Base-by-base conservation (phyloP, 2,888 invertebrate genomes). In the Bugulina stolonifera region DNA sequence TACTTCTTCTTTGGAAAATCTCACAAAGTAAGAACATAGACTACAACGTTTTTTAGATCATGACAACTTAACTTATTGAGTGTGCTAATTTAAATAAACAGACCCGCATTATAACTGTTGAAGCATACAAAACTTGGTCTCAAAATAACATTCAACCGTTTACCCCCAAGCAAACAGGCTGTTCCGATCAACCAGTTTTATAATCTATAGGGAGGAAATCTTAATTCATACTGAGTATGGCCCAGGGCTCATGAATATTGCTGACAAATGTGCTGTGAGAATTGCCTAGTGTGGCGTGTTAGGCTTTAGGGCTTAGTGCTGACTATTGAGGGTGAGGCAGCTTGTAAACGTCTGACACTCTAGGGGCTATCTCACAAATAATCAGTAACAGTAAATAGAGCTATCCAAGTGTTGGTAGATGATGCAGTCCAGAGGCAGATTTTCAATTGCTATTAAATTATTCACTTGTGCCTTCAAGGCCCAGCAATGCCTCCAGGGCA, bases 1-100 rank as follows among this genome's bases (percentile, higher is more conserved):
- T 86, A 97, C 96, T 0, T 95, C 95, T 2, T 94, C 95, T 0
- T 87, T 97, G 82, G 94, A 96, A 86, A 97, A 96, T 3, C 88
- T 97, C 55, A 96, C 96, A 75, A 91, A 91, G 93, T 94, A 86
- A 89, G 91, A 5, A 14, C 22, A 43, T 43, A n/a, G n/a, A n/a
- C n/a, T n/a, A n/a, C n/a, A n/a, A n/a, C n/a, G n/a, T n/a, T n/a
- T n/a, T n/a, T n/a, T n/a, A n/a, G n/a, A n/a, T n/a, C n/a, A n/a
- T n/a, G n/a, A n/a, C n/a, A n/a, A n/a, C n/a, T n/a, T n/a, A n/a
- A n/a, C n/a, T n/a, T n/a, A n/a, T 43, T 43, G 43, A 10, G 43
- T 43, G 5, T 43, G 18, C 43, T 43, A 43, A 5, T 43, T 43
- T 10, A 43, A 43, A 43, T 18, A 43, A 43, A 43, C 18, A 43